Percentiles rank a stretch among this genome's conserved stretches.
phyloP scores from a whole-genome alignment of 2,797 vertebrate species.

The Liasis olivaceus region DNA sequence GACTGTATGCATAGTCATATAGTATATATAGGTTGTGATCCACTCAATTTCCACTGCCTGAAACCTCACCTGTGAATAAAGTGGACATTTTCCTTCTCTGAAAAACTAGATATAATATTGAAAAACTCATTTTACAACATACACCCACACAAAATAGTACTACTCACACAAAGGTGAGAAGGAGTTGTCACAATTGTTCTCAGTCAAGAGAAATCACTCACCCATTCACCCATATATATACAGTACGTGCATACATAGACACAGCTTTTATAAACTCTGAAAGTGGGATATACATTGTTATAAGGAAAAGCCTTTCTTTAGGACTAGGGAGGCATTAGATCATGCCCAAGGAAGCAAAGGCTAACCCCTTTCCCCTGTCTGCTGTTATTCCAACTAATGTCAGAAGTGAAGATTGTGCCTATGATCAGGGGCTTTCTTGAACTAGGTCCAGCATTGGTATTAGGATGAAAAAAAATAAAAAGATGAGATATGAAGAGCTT shows the following conservation, averaged over 20 bases:
- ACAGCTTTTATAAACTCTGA: not conserved
- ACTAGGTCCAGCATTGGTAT: not conserved
- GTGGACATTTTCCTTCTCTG: not conserved
- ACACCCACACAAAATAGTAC: not conserved
- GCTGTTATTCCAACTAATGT: not conserved
- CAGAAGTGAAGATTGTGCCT: not conserved
- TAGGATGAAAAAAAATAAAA: not conserved
- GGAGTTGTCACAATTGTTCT: not conserved
- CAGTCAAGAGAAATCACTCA: not conserved
- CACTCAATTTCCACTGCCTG: not conserved
- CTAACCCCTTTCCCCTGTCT: not conserved
- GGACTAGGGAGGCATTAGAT: not conserved
- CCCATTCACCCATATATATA: no score
- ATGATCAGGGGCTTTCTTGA: not conserved
- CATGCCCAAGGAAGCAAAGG: not conserved
- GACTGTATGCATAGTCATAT: not conserved
- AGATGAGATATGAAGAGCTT: not conserved
- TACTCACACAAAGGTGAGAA: not conserved
- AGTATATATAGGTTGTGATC: not conserved
- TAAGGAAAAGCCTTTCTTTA: not conserved
- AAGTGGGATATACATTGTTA: not conserved
- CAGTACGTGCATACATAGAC: not conserved
- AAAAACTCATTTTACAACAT: not conserved
- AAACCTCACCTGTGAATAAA: not conserved
- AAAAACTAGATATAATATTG: not conserved